Evolutionary conservation across 2,797 vertebrate genomes (phyloP).

Genomic region (Cetoscarus ocellatus): DNA sequence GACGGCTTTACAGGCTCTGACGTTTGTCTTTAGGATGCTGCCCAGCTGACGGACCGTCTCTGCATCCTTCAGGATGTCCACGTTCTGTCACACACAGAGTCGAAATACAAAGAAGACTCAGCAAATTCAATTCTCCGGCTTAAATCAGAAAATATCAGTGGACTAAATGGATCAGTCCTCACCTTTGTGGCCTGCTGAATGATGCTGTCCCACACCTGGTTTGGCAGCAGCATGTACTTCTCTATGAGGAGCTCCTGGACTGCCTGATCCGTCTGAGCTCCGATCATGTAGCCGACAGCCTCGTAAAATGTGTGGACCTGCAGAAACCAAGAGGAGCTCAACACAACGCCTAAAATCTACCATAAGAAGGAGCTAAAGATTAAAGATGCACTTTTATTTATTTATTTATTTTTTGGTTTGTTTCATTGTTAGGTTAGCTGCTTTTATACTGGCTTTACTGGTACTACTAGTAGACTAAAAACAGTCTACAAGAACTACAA

Average conservation of each 20-base stretch:
- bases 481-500: too few species aligned
- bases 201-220: slow-evolving; percentile 99
- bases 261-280: slow-evolving; percentile 94
- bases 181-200: slow-evolving; percentile 99
- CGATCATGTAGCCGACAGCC: slow-evolving; percentile 98
- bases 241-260: slow-evolving; percentile 97
- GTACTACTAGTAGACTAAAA: too few species aligned
- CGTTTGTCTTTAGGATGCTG: slow-evolving; percentile 97
- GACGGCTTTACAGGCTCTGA: slow-evolving; percentile 96
- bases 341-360: too few species aligned
- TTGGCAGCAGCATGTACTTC: slow-evolving; percentile 97
- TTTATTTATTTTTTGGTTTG: too few species aligned
- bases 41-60: slow-evolving; percentile 97
- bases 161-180: slow-evolving; percentile 34
- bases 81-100: slow-evolving; percentile 84
- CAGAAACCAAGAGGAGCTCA: neutral
- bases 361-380: too few species aligned
- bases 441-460: too few species aligned
- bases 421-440: too few species aligned
- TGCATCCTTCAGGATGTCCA: slow-evolving; percentile 96
- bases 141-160: neutral
- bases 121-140: neutral
- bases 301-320: slow-evolving; percentile 98
- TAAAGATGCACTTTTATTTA: too few species aligned
- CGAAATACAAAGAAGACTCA: neutral